phyloP scores from a whole-genome alignment of 2,888 invertebrate genomes.

The Sipha maydis region DNA sequence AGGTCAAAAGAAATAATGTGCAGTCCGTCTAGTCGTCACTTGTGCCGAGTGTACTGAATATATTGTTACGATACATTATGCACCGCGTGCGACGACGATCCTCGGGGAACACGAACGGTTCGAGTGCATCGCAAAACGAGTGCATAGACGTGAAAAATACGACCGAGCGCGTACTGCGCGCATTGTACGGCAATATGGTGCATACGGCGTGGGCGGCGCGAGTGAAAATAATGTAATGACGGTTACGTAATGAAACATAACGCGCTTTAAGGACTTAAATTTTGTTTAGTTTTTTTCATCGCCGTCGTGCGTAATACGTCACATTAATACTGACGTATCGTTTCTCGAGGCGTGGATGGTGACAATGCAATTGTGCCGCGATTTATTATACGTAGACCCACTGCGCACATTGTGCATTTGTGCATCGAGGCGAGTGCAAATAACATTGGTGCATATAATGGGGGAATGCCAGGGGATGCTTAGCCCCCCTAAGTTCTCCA shows the following conservation, averaged over 20 bases:
- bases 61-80: background rate
- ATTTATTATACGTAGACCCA: too few relatives aligned
- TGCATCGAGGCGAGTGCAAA: too few relatives aligned
- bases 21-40: slow-evolving; percentile 23
- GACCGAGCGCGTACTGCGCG: background rate
- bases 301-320: background rate
- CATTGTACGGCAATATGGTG: too few relatives aligned
- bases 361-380: too few relatives aligned
- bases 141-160: background rate
- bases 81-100: background rate
- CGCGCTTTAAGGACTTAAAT: background rate
- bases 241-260: background rate
- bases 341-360: too few relatives aligned
- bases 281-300: background rate
- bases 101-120: background rate
- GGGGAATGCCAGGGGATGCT: too few relatives aligned
- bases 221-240: background rate
- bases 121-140: background rate
- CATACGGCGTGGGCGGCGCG: background rate
- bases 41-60: background rate
- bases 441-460: too few relatives aligned
- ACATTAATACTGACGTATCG: too few relatives aligned
- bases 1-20: slow-evolving; percentile 41
- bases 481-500: too few relatives aligned
- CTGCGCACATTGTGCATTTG: too few relatives aligned